These are phyloP conservation scores for Tautogolabrus adspersus DNA, from an alignment of 2,113 vertebrate genomes.

Conservation along the genomic window DNA sequence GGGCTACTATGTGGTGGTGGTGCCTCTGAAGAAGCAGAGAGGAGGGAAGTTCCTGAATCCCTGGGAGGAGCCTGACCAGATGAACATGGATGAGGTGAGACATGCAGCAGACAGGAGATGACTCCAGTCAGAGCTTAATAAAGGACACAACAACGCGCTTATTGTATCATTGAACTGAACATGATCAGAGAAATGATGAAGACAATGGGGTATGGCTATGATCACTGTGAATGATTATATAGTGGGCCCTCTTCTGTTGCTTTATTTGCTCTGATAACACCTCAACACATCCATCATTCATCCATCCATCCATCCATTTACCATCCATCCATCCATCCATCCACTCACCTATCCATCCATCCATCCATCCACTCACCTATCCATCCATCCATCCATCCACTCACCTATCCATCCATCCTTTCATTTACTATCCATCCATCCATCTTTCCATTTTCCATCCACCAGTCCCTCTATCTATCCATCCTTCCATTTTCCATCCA, in stretches of 20 bases:
- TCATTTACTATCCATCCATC: too few relatives aligned
- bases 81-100: constrained; percentile 97
- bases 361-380: too few relatives aligned
- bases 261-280: too few relatives aligned
- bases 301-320: too few relatives aligned
- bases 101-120: background rate
- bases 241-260: background rate
- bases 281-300: background rate
- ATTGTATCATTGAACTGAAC: background rate
- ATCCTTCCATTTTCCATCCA: too few relatives aligned
- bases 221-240: background rate
- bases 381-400: too few relatives aligned
- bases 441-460: too few relatives aligned
- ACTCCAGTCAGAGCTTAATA: background rate
- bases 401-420: too few relatives aligned
- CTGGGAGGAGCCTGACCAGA: constrained; percentile 96
- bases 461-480: too few relatives aligned
- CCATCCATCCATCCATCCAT: too few relatives aligned
- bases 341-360: too few relatives aligned
- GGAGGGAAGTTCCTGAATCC: constrained; percentile 94
- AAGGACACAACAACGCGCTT: background rate
- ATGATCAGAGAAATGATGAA: constrained; percentile 18
- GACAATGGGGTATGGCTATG: background rate
- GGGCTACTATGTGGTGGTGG: constrained; percentile 97
- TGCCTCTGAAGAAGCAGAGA: constrained; percentile 96